Evolutionary conservation across 1,140 invertebrate genomes (phyloP).

Genomic region (Rhopalosiphum maidis): DNA sequence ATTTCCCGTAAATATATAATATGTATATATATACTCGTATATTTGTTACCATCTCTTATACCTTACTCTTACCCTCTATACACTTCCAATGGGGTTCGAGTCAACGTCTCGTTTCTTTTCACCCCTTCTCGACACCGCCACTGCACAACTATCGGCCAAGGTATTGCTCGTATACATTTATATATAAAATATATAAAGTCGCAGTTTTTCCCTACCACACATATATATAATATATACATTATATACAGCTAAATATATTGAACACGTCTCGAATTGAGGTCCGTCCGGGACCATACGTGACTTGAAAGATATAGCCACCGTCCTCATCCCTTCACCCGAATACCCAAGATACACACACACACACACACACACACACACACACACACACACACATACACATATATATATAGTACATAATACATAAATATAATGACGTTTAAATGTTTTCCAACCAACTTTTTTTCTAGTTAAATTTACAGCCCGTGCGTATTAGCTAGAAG

Average conservation of each 20-base stretch:
- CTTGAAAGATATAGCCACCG: neutral
- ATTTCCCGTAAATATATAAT: neutral
- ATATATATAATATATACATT: neutral
- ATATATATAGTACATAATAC: too few species aligned
- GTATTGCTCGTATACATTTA: neutral
- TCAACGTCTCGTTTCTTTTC: neutral
- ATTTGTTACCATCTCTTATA: neutral
- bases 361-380: neutral
- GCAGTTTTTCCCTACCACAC: neutral
- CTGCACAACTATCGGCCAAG: too few species aligned
- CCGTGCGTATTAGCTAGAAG: too few species aligned
- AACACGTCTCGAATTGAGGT: neutral
- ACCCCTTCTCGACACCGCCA: neutral
- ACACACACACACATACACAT: too few species aligned
- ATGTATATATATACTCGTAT: neutral
- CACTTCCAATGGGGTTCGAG: neutral
- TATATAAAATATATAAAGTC: slow-evolving; percentile 17
- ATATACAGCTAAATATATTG: neutral
- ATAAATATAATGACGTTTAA: too few species aligned
- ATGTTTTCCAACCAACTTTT: too few species aligned
- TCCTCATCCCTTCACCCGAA: neutral
- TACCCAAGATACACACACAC: neutral
- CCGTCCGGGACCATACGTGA: neutral
- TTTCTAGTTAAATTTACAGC: too few species aligned
- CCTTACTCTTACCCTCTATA: neutral